A percentile compares a stretch with the other conserved stretches of the same genome.
Evolutionary conservation across 2,888 invertebrate species (phyloP).

Genomic region (Sarcophaga rosellei): DNA sequence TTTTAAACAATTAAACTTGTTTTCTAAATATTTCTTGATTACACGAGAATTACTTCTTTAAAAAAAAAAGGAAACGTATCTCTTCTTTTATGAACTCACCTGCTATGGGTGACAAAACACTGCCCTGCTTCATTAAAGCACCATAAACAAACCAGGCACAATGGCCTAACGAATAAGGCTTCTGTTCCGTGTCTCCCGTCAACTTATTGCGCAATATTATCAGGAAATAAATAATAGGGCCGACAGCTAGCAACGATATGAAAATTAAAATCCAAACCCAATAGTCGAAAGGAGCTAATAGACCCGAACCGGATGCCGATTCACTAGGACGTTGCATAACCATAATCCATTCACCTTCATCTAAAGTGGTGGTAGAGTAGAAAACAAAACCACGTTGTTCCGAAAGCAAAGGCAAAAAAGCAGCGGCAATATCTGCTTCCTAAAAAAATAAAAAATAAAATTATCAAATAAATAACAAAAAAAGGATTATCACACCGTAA

Average conservation of each 20-base stretch:
- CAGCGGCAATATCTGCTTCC: slow-evolving; percentile 90
- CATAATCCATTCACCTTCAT: slow-evolving; percentile 90
- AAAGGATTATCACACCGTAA: no score
- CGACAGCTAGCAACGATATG: slow-evolving; percentile 87
- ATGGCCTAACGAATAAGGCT: slow-evolving; percentile 84
- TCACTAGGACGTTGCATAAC: slow-evolving; percentile 90
- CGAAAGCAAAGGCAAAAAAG: slow-evolving; percentile 87
- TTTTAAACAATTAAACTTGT: no score
- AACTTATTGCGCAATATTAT: slow-evolving; percentile 85
- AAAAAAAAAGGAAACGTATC: no score
- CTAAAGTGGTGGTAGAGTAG: slow-evolving; percentile 84
- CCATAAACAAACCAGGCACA: slow-evolving; percentile 94
- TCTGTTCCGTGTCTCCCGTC: slow-evolving; percentile 84
- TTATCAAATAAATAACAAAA: not conserved
- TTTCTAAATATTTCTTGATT: no score
- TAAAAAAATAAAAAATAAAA: slow-evolving; percentile 74
- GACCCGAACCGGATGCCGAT: slow-evolving; percentile 91
- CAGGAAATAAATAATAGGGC: slow-evolving; percentile 89
- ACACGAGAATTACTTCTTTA: no score
- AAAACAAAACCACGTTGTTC: slow-evolving; percentile 83
- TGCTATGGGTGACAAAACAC: slow-evolving; percentile 89
- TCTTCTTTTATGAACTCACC: slow-evolving; percentile 82
- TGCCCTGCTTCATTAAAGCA: slow-evolving; percentile 93
- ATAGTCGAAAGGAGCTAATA: slow-evolving; percentile 90
- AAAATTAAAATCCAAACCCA: slow-evolving; percentile 89